phyloP scores from a whole-genome alignment of 2,888 invertebrate genomes.

The Exephanes ischioxanthus region DNA sequence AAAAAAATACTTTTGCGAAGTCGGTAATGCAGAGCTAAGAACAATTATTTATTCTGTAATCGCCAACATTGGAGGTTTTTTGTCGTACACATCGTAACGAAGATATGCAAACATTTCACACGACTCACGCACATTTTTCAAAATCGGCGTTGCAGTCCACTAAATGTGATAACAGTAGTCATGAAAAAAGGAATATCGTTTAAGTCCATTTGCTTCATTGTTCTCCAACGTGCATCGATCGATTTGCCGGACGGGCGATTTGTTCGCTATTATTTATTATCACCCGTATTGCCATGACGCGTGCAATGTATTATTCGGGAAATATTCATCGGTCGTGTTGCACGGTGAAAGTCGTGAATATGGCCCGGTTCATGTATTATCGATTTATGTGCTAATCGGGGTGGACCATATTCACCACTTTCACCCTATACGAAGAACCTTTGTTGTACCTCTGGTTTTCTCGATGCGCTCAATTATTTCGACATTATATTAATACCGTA shows the following conservation, averaged over 20 bases:
- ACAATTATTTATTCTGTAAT: too few species aligned
- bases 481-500: constrained; percentile 28
- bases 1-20: too few species aligned
- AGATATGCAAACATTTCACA: neutral
- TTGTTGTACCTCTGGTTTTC: constrained; percentile 9
- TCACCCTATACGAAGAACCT: neutral
- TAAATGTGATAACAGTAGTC: neutral
- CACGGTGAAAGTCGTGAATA: neutral
- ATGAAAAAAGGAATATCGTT: neutral
- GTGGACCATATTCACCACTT: neutral
- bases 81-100: neutral
- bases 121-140: neutral
- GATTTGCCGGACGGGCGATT: constrained; percentile 60
- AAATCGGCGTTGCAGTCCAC: neutral
- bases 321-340: constrained; percentile 1
- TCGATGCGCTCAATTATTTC: constrained; percentile 18
- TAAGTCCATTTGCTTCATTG: neutral
- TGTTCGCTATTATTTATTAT: constrained; percentile 60
- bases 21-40: too few species aligned
- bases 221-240: constrained; percentile 45
- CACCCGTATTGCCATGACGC: constrained; percentile 15
- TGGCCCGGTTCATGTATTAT: neutral
- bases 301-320: constrained; percentile 45
- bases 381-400: neutral
- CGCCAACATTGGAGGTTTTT: too few species aligned